Conservation (phyloP, 2,113 vertebrate species). For the Fregata magnificens region DNA sequence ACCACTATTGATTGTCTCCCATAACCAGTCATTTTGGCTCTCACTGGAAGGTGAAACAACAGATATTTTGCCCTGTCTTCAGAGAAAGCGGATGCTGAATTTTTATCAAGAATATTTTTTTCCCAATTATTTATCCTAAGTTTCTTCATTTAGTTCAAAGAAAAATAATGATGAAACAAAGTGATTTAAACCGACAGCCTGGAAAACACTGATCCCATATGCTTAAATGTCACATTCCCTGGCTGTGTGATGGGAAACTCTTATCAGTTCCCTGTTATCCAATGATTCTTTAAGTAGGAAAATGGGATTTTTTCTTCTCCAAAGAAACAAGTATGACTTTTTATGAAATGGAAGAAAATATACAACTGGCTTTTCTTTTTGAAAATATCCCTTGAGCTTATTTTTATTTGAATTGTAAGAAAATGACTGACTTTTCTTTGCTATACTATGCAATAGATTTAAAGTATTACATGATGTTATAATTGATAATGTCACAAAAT, state of each 20-base stretch:
- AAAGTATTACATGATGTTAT: neutral
- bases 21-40: neutral
- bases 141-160: neutral
- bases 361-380: neutral
- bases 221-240: neutral
- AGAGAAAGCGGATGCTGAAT: neutral
- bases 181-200: neutral
- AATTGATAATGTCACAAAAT: conserved; percentile 43
- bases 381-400: neutral
- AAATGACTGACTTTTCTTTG: neutral
- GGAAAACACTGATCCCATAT: neutral
- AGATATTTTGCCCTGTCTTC: neutral
- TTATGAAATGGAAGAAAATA: neutral
- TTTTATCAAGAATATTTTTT: neutral
- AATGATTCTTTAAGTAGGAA: neutral
- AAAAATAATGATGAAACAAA: neutral
- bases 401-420: neutral
- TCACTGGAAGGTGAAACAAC: neutral
- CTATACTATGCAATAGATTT: neutral
- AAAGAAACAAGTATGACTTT: neutral
- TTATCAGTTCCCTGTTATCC: neutral
- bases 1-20: neutral
- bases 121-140: neutral
- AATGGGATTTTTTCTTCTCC: neutral
- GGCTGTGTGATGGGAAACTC: neutral